Conservation (phyloP, 1,140 invertebrate genomes). For the Leptinotarsa lineolata region DNA sequence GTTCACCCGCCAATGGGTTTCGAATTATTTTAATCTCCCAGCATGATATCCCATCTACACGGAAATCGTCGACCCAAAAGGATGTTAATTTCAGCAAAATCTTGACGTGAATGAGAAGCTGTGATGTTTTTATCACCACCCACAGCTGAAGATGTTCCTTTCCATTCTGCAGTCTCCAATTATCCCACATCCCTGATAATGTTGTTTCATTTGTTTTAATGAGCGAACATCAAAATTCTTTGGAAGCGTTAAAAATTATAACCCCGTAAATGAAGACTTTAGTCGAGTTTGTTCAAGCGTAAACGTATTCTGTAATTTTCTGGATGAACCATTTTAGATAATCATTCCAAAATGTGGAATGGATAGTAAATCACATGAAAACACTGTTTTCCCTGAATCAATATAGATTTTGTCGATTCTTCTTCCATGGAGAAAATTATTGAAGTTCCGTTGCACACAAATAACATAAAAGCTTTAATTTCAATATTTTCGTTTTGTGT, state of each 20-base stretch:
- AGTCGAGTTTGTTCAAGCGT: background rate
- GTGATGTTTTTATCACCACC: background rate
- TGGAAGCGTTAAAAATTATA: background rate
- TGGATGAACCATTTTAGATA: background rate
- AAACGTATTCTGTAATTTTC: background rate
- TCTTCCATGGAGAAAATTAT: no score
- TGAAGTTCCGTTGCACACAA: no score
- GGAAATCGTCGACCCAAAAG: background rate
- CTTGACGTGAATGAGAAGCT: background rate
- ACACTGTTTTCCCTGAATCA: no score
- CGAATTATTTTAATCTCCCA: background rate
- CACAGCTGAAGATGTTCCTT: background rate
- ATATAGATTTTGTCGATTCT: no score
- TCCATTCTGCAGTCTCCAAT: background rate
- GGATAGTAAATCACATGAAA: no score
- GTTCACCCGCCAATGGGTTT: background rate
- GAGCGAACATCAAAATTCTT: background rate
- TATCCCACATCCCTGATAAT: background rate
- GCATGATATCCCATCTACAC: background rate
- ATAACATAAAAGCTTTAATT: no score
- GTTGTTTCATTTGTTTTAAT: conserved; percentile 1
- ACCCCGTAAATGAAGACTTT: background rate
- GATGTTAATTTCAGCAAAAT: background rate
- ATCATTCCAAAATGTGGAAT: no score
- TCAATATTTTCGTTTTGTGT: no score